Conservation (phyloP, 2,888 invertebrate species). For the Lumbricus terrestris region DNA sequence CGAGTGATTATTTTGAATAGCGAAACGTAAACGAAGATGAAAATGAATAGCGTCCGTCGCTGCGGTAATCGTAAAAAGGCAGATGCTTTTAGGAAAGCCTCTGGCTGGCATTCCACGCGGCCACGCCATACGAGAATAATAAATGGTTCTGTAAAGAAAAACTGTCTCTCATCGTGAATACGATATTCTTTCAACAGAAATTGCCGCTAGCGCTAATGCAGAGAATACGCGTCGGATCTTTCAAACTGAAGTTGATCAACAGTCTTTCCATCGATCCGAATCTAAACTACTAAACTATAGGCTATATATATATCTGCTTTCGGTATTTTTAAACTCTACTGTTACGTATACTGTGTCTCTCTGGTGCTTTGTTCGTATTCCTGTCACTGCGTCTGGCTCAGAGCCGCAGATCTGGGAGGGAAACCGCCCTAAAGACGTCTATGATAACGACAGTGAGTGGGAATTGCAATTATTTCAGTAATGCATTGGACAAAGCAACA, state of each 20-base stretch:
- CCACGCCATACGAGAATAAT: neutral
- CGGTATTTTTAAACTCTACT: neutral
- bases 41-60: too few relatives aligned
- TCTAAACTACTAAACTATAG: neutral
- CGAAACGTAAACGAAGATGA: neutral
- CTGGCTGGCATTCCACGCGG: neutral
- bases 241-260: neutral
- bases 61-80: neutral
- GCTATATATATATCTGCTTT: too few relatives aligned
- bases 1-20: neutral
- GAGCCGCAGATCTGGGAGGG: too few relatives aligned
- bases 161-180: neutral
- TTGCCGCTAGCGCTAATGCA: neutral
- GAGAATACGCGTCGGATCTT: neutral
- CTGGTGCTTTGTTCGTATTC: neutral
- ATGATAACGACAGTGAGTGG: too few relatives aligned
- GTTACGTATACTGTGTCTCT: neutral
- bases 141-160: neutral
- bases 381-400: neutral
- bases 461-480: too few relatives aligned
- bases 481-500: too few relatives aligned
- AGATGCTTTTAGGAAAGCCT: constrained; percentile 3
- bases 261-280: too few relatives aligned
- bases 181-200: neutral
- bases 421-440: too few relatives aligned